Evolutionary conservation across 2,888 invertebrate species (phyloP).

Genomic region (Apotomis turbidana): DNA sequence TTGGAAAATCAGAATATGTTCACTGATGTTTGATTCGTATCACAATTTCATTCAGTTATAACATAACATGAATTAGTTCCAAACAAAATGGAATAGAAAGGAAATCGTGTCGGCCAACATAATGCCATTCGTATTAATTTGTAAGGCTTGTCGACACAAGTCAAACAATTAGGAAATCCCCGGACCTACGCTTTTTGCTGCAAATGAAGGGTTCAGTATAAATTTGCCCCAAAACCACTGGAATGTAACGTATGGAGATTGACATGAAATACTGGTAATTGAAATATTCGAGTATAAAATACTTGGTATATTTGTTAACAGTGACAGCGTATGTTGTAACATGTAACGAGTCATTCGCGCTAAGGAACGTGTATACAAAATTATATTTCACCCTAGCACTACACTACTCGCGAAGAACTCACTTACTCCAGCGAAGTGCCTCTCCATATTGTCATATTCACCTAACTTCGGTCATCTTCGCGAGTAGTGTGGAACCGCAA

Average conservation of each 20-base stretch:
- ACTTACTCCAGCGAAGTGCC: no score
- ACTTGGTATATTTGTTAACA: not conserved
- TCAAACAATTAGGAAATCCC: constrained; percentile 32
- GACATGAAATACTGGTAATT: not conserved
- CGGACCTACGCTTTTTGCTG: constrained; percentile 30
- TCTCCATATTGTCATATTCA: no score
- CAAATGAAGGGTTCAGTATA: constrained; percentile 29
- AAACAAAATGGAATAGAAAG: constrained; percentile 14
- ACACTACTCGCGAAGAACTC: no score
- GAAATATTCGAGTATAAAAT: constrained; percentile 2
- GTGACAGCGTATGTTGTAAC: no score
- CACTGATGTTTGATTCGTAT: no score
- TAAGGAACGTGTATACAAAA: no score
- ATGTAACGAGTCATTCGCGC: no score
- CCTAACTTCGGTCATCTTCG: no score
- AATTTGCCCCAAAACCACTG: constrained; percentile 14
- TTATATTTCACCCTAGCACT: no score
- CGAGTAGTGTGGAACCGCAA: no score
- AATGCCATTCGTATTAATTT: constrained; percentile 35
- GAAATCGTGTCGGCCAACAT: constrained; percentile 25
- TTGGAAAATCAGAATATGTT: no score
- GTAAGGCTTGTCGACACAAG: constrained; percentile 29
- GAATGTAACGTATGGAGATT: constrained; percentile 19
- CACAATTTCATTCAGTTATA: no score
- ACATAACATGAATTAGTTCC: not conserved